These are phyloP conservation scores for Pungitius pungitius DNA, from an alignment of 2,113 vertebrate species.

Conservation along the genomic window DNA sequence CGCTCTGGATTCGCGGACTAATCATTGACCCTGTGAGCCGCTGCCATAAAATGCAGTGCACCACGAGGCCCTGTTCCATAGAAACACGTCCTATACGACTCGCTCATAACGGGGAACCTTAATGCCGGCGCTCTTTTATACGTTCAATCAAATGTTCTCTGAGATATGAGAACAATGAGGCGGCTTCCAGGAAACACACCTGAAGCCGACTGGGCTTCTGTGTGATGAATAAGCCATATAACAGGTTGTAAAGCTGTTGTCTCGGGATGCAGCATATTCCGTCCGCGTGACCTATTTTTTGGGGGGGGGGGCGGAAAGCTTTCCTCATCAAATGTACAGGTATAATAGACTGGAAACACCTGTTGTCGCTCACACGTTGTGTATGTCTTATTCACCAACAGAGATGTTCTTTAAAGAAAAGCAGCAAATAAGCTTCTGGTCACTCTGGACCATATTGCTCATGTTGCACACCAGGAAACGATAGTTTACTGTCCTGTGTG, in stretches of 20 bases:
- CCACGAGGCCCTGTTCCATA: not conserved
- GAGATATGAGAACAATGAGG: constrained; percentile 41
- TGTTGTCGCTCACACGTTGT: too few species aligned
- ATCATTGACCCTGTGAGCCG: not conserved
- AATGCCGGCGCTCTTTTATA: not conserved
- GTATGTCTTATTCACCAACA: too few species aligned
- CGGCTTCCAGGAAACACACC: constrained; percentile 19
- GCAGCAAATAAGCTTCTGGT: too few species aligned
- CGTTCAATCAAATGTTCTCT: constrained; percentile 27
- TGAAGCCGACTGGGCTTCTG: constrained; percentile 30
- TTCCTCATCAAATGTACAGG: too few species aligned
- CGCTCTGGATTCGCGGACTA: not conserved
- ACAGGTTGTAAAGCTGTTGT: constrained; percentile 34
- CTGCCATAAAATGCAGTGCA: not conserved
- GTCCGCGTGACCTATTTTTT: constrained; percentile 15
- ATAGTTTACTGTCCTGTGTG: not conserved
- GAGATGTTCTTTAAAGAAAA: too few species aligned
- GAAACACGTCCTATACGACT: not conserved
- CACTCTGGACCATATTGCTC: too few species aligned
- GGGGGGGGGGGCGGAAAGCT: too few species aligned
- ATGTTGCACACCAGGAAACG: not conserved
- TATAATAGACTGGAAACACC: too few species aligned
- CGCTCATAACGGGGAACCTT: not conserved
- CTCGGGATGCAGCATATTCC: not conserved
- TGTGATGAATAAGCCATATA: constrained; percentile 14